Conservation (phyloP, 1,140 invertebrate genomes). For the Drosophila punjabiensis region DNA sequence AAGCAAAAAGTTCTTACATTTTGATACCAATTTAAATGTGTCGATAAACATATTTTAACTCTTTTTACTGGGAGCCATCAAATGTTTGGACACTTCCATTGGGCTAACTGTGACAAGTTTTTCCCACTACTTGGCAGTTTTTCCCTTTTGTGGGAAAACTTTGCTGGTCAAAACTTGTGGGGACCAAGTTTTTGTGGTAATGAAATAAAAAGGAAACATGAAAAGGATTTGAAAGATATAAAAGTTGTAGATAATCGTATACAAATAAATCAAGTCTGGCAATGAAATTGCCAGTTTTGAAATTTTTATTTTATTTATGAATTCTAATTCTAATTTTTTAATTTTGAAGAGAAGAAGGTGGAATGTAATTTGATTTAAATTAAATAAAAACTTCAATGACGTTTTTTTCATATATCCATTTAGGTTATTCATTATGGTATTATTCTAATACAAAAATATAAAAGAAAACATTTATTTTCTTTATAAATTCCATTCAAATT, state of each 20-base stretch:
- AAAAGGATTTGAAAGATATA: not conserved
- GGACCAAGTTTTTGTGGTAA: constrained; percentile 4
- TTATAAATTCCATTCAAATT: not conserved
- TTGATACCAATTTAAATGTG: constrained; percentile 6
- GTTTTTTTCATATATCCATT: not conserved
- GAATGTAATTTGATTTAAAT: not conserved
- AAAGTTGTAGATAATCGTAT: not conserved
- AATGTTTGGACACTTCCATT: not conserved
- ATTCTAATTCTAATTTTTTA: too few relatives aligned
- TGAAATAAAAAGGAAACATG: not conserved
- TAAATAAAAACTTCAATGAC: not conserved
- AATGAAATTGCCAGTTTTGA: not conserved
- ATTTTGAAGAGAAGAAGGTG: too few relatives aligned
- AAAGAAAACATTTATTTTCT: not conserved
- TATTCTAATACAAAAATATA: too few relatives aligned
- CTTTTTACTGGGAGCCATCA: not conserved
- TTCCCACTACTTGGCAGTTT: not conserved
- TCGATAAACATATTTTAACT: not conserved
- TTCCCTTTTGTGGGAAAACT: constrained; percentile 14
- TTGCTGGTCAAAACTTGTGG: not conserved
- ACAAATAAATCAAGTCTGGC: not conserved
- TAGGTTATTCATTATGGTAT: too few relatives aligned
- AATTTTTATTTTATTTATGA: too few relatives aligned
- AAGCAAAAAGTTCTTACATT: constrained; percentile 2
- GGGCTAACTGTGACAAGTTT: not conserved